Percentiles rank a stretch among this genome's conserved stretches.
These are phyloP conservation scores for Ptyas mucosa DNA, from an alignment of 2,113 vertebrate species.

Conservation along the genomic window DNA sequence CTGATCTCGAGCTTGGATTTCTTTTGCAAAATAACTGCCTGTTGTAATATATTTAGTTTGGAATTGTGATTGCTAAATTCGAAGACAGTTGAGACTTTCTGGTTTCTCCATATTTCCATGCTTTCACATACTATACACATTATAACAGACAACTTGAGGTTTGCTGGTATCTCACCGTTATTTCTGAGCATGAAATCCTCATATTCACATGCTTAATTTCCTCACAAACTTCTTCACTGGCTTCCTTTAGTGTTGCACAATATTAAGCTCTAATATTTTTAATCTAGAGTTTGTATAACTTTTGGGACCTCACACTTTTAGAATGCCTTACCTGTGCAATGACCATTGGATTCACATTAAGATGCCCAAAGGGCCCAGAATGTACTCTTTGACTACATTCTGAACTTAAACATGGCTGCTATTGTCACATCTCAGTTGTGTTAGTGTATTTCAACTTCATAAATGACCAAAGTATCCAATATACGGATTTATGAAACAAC, in stretches of 20 bases:
- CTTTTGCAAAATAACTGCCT: no score
- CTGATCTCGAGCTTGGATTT: no score
- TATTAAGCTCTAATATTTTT: neutral
- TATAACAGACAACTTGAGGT: no score
- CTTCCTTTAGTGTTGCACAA: no score
- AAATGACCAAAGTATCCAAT: neutral
- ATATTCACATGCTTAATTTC: neutral
- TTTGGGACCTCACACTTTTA: neutral
- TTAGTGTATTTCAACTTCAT: neutral
- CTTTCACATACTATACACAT: no score
- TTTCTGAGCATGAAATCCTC: no score
- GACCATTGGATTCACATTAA: neutral
- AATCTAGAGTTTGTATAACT: neutral
- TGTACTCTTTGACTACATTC: neutral
- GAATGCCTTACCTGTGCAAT: neutral
- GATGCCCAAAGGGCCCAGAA: neutral
- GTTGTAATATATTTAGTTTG: no score
- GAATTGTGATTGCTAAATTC: no score
- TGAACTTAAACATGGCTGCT: neutral
- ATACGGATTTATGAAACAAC: neutral
- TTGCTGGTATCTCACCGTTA: no score
- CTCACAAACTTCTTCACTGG: neutral
- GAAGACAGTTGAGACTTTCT: no score
- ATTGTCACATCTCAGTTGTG: neutral
- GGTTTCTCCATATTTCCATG: no score